Percentiles rank a stretch among this genome's conserved stretches.
Conservation (phyloP, 2,797 vertebrate genomes). For the Esox lucius region DNA sequence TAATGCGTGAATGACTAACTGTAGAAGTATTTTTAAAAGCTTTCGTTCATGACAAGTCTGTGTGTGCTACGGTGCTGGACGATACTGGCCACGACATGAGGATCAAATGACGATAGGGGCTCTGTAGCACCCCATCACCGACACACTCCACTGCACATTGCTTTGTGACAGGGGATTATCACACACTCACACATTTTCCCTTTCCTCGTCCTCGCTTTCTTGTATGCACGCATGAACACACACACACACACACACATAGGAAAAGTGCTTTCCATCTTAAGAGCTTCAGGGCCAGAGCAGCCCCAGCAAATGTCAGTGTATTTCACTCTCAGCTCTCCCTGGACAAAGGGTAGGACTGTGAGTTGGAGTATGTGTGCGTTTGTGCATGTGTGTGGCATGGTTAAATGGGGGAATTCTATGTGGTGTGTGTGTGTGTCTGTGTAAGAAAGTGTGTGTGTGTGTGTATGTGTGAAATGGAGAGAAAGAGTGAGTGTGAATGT, state of each 20-base stretch:
- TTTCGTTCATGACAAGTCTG: background rate
- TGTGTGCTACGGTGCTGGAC: too few relatives aligned
- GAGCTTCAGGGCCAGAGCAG: constrained; percentile 26
- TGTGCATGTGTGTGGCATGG: background rate
- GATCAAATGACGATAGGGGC: too few relatives aligned
- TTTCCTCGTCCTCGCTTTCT: too few relatives aligned
- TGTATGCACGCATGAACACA: background rate
- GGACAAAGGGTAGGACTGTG: background rate
- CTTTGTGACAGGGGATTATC: constrained; percentile 26
- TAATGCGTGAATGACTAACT: background rate
- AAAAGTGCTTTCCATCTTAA: constrained; percentile 32
- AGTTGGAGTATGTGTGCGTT: background rate
- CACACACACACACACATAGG: background rate
- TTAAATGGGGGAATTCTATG: background rate
- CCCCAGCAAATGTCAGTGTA: constrained; percentile 33
- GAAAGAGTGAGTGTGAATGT: constrained; percentile 43
- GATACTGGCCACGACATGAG: background rate
- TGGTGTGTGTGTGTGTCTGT: constrained; percentile 22
- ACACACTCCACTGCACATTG: constrained; percentile 7
- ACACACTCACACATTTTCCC: background rate
- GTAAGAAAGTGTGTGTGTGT: background rate
- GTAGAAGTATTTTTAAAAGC: background rate
- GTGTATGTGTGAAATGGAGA: constrained; percentile 30
- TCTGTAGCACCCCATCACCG: background rate
- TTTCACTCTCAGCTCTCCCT: constrained; percentile 34